These are phyloP conservation scores for Sus cebifrons DNA, from an alignment of 2,797 vertebrate species.

Conservation along the genomic window DNA sequence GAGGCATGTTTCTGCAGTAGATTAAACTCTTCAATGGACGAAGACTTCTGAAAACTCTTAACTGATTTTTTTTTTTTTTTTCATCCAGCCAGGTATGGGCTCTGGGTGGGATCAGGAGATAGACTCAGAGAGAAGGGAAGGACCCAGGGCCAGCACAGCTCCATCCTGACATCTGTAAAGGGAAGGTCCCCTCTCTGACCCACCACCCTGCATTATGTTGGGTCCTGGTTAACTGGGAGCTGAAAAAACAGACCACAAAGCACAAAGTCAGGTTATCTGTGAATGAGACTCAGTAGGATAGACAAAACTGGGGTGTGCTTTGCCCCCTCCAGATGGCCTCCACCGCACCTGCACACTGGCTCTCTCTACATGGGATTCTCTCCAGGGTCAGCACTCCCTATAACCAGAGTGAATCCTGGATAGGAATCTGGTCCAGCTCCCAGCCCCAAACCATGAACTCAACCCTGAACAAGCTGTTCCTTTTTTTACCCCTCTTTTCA, in stretches of 20 bases:
- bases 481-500: slow-evolving; percentile 5
- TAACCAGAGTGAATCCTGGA: background rate
- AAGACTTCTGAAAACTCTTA: background rate
- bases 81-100: background rate
- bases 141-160: too few species aligned
- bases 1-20: background rate
- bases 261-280: background rate
- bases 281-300: background rate
- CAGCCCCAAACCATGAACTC: background rate
- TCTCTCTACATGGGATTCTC: background rate
- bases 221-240: background rate
- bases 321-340: accelerated
- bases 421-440: background rate
- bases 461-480: background rate
- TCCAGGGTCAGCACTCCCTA: background rate
- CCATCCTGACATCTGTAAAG: background rate
- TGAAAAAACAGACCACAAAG: background rate
- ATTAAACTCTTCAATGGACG: background rate
- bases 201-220: background rate
- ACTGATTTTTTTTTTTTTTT: background rate
- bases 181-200: background rate
- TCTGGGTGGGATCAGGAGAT: background rate
- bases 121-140: background rate
- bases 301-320: background rate
- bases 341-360: accelerated